phyloP scores from a whole-genome alignment of 2,113 vertebrate genomes.

The Psittacara wagleri region DNA sequence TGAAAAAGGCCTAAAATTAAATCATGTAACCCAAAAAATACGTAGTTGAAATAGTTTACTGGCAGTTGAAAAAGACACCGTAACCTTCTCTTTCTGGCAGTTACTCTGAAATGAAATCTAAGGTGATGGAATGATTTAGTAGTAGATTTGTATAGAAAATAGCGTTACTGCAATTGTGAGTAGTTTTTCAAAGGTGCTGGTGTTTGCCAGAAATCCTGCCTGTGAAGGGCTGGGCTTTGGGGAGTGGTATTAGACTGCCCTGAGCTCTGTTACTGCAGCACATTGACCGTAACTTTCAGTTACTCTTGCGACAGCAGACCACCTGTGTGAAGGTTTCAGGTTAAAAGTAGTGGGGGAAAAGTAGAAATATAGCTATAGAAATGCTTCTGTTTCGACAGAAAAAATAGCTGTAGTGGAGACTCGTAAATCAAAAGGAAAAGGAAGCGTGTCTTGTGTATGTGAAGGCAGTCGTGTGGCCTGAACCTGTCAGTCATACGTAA shows the following conservation, averaged over 20 bases:
- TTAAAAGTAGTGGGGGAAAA: neutral
- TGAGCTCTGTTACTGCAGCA: neutral
- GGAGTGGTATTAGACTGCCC: fast-evolving
- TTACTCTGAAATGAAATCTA: neutral
- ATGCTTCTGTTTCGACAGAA: neutral
- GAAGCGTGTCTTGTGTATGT: neutral
- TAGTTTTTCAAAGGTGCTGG: neutral
- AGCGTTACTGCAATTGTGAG: neutral
- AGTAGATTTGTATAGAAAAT: neutral
- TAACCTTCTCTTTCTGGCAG: neutral
- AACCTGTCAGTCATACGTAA: neutral
- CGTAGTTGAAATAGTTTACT: fast-evolving
- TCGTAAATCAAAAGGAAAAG: neutral
- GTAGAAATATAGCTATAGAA: neutral
- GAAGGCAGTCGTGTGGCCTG: neutral
- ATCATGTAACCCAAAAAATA: neutral
- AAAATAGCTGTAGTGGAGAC: neutral
- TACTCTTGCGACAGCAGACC: neutral
- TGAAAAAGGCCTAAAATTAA: neutral
- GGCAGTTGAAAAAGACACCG: neutral
- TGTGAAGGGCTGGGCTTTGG: neutral
- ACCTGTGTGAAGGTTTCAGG: neutral
- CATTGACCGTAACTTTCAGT: neutral
- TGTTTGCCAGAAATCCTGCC: neutral
- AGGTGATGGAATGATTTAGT: neutral